Evolutionary conservation across 2,888 invertebrate species (phyloP).

Genomic region (Napeogenes sylphis): DNA sequence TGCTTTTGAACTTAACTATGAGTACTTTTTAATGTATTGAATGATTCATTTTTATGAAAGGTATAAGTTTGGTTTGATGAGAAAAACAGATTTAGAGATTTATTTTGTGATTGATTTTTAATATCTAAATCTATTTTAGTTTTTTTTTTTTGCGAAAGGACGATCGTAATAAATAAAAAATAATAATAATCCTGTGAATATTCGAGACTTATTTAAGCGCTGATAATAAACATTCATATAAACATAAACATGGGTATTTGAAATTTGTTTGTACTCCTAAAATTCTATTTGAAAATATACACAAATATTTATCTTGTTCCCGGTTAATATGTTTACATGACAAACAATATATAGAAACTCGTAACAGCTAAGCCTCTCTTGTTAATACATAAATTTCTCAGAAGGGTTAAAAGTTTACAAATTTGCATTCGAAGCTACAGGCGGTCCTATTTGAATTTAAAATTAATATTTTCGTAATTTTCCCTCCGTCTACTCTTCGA

Average conservation of each 20-base stretch:
- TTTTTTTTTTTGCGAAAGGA: too few relatives aligned
- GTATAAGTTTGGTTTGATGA: too few relatives aligned
- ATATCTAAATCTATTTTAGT: background rate
- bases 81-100: too few relatives aligned
- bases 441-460: slow-evolving; percentile 29
- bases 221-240: too few relatives aligned
- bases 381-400: slow-evolving; percentile 27
- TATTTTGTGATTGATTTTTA: background rate
- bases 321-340: slow-evolving; percentile 9
- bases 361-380: slow-evolving; percentile 19
- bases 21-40: slow-evolving; percentile 2
- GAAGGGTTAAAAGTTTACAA: slow-evolving; percentile 34
- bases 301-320: slow-evolving; percentile 15
- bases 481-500: slow-evolving; percentile 9
- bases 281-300: background rate
- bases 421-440: slow-evolving; percentile 28
- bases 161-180: too few relatives aligned
- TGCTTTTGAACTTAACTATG: slow-evolving; percentile 40
- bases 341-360: slow-evolving; percentile 1
- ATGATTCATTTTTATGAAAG: background rate
- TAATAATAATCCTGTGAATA: too few relatives aligned
- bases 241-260: too few relatives aligned
- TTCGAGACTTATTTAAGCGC: too few relatives aligned
- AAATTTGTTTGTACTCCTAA: background rate
- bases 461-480: slow-evolving; percentile 31